A percentile compares a stretch with the other conserved stretches of the same genome.
Evolutionary conservation across 2,888 invertebrate species (phyloP).

Genomic region (Tetranychus truncatus): DNA sequence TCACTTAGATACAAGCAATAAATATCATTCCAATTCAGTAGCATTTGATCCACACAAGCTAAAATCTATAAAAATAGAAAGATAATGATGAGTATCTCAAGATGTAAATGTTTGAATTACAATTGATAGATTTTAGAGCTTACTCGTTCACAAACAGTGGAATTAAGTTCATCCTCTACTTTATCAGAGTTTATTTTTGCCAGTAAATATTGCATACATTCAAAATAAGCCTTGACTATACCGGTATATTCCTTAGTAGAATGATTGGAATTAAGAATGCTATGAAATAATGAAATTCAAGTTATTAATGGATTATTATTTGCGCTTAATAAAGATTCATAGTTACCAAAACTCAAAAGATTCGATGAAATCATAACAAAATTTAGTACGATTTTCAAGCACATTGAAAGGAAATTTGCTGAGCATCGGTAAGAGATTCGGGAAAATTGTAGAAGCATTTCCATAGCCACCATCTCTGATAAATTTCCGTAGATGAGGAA

Average conservation of each 20-base stretch:
- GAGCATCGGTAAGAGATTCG: slow-evolving; percentile 55
- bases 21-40: background rate
- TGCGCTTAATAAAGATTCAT: slow-evolving; percentile 7
- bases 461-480: slow-evolving; percentile 55
- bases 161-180: background rate
- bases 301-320: background rate
- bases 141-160: background rate
- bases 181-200: slow-evolving; percentile 28
- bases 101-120: background rate
- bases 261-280: background rate
- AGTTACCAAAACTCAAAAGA: slow-evolving; percentile 47
- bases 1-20: background rate
- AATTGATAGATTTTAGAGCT: background rate
- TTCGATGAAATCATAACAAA: slow-evolving; percentile 48
- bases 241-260: slow-evolving; percentile 44
- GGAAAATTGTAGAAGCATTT: slow-evolving; percentile 51
- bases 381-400: slow-evolving; percentile 35
- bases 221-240: slow-evolving; percentile 48
- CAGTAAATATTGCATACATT: slow-evolving; percentile 50
- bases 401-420: slow-evolving; percentile 45
- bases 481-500: slow-evolving; percentile 49
- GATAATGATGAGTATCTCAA: background rate
- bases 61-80: background rate
- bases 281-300: background rate
- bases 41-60: background rate